These are phyloP conservation scores for Bucco capensis DNA, from an alignment of 2,113 vertebrate genomes.

Conservation along the genomic window DNA sequence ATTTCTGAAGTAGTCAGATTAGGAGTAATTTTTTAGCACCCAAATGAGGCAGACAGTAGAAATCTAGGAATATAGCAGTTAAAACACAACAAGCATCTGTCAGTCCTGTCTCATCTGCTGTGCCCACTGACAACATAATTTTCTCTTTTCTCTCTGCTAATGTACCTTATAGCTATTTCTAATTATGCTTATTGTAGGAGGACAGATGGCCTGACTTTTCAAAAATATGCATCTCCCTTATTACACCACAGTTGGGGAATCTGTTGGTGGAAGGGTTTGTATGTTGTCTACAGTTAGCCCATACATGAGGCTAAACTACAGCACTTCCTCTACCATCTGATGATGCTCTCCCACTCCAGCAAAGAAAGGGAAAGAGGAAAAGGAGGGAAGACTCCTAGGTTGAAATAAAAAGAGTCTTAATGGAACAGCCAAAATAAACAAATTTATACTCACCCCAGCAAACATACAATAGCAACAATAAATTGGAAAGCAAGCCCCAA, in stretches of 20 bases:
- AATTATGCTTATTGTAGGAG: conserved; percentile 1
- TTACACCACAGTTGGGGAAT: background rate
- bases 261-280: background rate
- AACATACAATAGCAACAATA: no score
- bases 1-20: background rate
- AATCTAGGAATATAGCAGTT: background rate
- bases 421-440: no score
- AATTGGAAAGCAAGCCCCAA: no score
- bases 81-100: background rate
- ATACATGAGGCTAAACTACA: no score
- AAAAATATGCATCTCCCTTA: background rate
- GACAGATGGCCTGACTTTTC: background rate
- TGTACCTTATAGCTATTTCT: background rate
- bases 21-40: background rate
- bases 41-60: background rate
- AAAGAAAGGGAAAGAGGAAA: no score
- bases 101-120: background rate
- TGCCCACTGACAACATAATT: background rate
- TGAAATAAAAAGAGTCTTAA: no score
- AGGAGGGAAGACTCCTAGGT: no score
- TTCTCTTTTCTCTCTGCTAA: background rate
- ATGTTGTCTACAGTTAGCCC: background rate
- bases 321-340: no score
- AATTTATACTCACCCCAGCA: no score
- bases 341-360: no score